Percentiles rank a stretch among this genome's conserved stretches.
Evolutionary conservation across 1,140 invertebrate genomes (phyloP).

Genomic region (Drosophila miranda): DNA sequence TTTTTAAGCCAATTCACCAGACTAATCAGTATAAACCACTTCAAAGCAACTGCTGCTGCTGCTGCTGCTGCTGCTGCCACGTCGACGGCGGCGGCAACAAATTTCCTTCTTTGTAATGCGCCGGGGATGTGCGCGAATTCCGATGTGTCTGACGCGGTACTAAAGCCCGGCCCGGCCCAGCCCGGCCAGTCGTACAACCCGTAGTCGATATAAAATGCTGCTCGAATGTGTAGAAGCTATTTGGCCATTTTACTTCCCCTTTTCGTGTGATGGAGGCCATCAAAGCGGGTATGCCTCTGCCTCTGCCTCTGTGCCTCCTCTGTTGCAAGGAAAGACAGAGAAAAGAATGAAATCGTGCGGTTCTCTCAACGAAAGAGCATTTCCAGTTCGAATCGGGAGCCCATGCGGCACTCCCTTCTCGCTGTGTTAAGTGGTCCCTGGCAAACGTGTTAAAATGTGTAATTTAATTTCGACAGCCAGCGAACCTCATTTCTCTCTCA

Average conservation of each 20-base stretch:
- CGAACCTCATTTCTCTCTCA: conserved; percentile 20
- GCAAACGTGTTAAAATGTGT: conserved; percentile 60
- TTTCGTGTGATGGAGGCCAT: conserved; percentile 17
- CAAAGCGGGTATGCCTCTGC: conserved; percentile 6
- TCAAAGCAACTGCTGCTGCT: conserved; percentile 52
- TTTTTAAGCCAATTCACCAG: conserved; percentile 56
- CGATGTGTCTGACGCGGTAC: conserved; percentile 53
- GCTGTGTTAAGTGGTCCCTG: conserved; percentile 45
- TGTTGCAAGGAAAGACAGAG: not conserved
- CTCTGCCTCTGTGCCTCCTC: not conserved
- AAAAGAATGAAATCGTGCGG: not conserved
- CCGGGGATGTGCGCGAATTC: conserved; percentile 42
- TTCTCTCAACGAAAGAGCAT: not conserved
- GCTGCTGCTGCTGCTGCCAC: conserved; percentile 20
- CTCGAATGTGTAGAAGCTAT: conserved; percentile 39
- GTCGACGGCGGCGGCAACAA: conserved; percentile 10
- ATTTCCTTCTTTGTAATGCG: conserved; percentile 58
- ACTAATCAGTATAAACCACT: conserved; percentile 71
- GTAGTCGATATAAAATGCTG: conserved; percentile 47
- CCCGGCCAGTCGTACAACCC: not conserved
- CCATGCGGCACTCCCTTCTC: not conserved
- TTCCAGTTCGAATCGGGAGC: not conserved
- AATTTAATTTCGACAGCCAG: conserved; percentile 53
- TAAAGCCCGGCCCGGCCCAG: not conserved
- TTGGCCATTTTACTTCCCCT: conserved; percentile 43